phyloP scores from a whole-genome alignment of 2,797 vertebrate species.

The Diceros bicornis region DNA sequence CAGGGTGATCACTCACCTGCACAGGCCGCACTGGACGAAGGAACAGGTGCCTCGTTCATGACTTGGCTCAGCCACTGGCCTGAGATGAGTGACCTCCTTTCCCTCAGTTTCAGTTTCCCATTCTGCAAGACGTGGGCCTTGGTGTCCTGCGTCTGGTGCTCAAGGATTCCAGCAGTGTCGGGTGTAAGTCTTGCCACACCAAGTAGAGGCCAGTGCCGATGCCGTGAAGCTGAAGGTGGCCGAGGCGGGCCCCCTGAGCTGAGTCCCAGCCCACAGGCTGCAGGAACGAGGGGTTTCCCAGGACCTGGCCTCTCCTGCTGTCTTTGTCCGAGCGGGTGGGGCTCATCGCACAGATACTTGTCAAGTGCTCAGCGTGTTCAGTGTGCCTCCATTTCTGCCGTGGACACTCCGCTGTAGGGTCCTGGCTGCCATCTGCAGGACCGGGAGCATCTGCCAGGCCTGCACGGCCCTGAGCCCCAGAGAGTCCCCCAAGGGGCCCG shows the following conservation, averaged over 20 bases:
- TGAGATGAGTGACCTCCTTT: background rate
- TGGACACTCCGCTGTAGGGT: background rate
- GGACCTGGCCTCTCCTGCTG: background rate
- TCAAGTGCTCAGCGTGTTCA: background rate
- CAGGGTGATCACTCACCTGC: background rate
- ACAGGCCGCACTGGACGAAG: fast-evolving
- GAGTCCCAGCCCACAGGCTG: background rate
- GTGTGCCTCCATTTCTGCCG: too few species aligned
- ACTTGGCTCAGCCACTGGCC: background rate
- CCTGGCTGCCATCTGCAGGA: background rate
- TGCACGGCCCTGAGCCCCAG: background rate
- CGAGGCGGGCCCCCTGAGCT: background rate
- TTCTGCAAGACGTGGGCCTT: background rate
- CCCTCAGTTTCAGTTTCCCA: background rate
- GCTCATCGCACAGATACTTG: background rate
- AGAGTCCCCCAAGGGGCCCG: background rate
- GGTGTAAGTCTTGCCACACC: background rate
- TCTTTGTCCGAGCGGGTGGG: background rate
- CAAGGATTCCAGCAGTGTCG: background rate
- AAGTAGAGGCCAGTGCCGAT: background rate
- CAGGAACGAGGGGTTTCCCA: background rate
- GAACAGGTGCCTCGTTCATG: background rate
- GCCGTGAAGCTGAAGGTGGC: background rate
- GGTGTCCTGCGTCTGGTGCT: background rate
- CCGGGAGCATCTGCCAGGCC: background rate